These are phyloP conservation scores for Elephas maximus DNA, from an alignment of 2,113 vertebrate species.

Conservation along the genomic window DNA sequence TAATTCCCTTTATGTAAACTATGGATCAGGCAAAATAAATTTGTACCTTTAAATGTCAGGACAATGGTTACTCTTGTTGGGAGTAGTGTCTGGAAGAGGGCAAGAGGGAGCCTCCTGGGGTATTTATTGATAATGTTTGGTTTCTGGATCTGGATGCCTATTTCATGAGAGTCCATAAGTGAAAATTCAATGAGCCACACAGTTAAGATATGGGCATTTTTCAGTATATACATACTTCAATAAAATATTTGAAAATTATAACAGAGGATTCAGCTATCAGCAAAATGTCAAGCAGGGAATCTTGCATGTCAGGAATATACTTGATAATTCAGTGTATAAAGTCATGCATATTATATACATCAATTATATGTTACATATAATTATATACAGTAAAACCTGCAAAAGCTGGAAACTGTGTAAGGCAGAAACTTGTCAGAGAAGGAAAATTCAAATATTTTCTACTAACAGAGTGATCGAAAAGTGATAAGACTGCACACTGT, in stretches of 20 bases:
- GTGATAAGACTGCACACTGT: too few species aligned
- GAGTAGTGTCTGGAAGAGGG: neutral
- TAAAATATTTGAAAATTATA: slow-evolving; percentile 38
- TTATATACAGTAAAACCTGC: neutral
- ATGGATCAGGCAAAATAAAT: neutral
- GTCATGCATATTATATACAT: neutral
- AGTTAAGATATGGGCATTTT: neutral
- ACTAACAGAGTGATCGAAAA: too few species aligned
- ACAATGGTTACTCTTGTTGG: neutral
- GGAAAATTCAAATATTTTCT: too few species aligned
- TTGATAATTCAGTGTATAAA: neutral
- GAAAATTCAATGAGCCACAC: neutral
- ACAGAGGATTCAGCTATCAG: neutral
- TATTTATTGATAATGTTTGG: neutral
- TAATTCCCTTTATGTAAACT: neutral
- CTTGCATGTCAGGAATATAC: neutral
- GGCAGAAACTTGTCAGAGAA: too few species aligned
- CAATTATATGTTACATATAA: neutral
- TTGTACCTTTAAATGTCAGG: neutral
- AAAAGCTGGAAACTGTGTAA: too few species aligned
- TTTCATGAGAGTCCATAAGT: neutral
- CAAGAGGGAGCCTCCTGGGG: neutral
- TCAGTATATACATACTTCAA: neutral
- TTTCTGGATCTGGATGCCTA: neutral
- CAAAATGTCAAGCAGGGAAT: neutral